Conservation (phyloP, 2,888 invertebrate genomes). For the Troglohyphantes excavatus region DNA sequence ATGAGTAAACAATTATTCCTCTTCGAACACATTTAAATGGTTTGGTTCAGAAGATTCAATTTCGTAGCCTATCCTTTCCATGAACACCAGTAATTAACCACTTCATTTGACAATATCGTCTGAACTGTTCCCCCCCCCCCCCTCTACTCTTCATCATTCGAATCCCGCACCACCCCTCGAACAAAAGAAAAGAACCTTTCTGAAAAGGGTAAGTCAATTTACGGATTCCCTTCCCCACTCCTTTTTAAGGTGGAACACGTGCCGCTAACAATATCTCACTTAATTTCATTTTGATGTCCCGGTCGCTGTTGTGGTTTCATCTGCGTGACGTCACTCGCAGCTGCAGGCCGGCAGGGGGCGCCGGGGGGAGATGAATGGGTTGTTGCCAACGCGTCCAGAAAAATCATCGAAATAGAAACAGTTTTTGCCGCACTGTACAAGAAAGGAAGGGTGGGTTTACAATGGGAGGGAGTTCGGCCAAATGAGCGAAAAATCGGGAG, state of each 20-base stretch:
- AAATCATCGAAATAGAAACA: constrained; percentile 57
- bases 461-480: constrained; percentile 16
- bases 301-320: constrained; percentile 73
- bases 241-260: constrained; percentile 70
- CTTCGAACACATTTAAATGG: too few relatives aligned
- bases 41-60: too few relatives aligned
- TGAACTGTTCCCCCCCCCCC: neutral
- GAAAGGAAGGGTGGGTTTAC: constrained; percentile 11
- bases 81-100: neutral
- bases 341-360: constrained; percentile 50
- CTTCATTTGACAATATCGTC: neutral
- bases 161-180: constrained; percentile 10
- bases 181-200: constrained; percentile 45
- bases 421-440: constrained; percentile 30
- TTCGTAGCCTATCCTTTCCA: too few relatives aligned
- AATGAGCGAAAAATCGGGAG: constrained; percentile 70
- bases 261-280: constrained; percentile 76
- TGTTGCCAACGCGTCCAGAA: constrained; percentile 68
- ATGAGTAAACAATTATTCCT: too few relatives aligned
- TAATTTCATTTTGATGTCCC: constrained; percentile 75
- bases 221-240: constrained; percentile 9
- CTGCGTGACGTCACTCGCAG: constrained; percentile 73
- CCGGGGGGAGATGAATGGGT: constrained; percentile 59
- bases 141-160: neutral
- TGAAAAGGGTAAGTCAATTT: constrained; percentile 72